Base-by-base conservation (phyloP, 2,888 invertebrate species). In the Apamea epomidion region DNA sequence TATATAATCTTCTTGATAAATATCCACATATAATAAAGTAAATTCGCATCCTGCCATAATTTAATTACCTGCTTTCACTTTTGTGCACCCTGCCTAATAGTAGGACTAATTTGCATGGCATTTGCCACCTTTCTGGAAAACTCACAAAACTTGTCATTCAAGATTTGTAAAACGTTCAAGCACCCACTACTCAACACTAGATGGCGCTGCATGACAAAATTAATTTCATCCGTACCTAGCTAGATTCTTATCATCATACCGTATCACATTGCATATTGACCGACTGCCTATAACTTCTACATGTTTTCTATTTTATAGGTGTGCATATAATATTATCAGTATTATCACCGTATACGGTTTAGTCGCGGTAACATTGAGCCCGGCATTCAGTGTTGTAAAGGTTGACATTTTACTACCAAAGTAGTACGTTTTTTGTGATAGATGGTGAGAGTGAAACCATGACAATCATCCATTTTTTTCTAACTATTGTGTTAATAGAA, bases 301-400 rank as follows among this genome's bases (percentile, higher is more conserved):
- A 71, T 5, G 10, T 70, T 37, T 69, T 48, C 25, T 45, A 75
- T 60, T 68, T 21, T 12, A 29, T 12, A 60, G 5, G 54, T 68
- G 25, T 62, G 71, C 45, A 64, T 45, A 21, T 58, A 69, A 32
- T 69, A 74, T n/a, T 51, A 80, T 45, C 48, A 64, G n/a, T 16
- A 32, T n/a, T 48, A 16, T 85, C 37, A 64, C n/a, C 18, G 32
- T 48, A 16, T 85, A 71, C 4, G 60, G 51, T 82, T 48, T 69
- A 74, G 67, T 72, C 37, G 21, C 48, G 68, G 29, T 88, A 83
- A 86, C 90, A 88, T 88, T 88, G 70, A 88, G 74, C 68, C 68
- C 80, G 80, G 80, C 80, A 87, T 85, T 85, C 78, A 82, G 78
- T 85, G 78, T 75, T 84, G 64, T 51, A 42, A 54, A 68, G 0